phyloP scores from a whole-genome alignment of 2,888 invertebrate genomes.

The Crocallis elinguaria region DNA sequence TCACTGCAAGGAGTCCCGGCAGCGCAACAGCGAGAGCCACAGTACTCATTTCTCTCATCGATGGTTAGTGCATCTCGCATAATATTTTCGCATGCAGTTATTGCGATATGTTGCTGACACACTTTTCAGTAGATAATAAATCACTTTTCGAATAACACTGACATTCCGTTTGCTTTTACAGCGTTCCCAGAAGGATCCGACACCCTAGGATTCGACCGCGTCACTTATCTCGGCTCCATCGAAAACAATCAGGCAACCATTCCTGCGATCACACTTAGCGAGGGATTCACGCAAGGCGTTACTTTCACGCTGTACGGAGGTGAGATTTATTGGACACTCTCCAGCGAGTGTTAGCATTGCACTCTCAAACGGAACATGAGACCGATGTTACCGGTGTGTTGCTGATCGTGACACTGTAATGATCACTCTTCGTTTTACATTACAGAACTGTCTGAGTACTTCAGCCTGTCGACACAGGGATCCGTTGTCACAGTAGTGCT shows the following conservation, averaged over 20 bases:
- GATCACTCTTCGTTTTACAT: background rate
- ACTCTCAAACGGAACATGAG: too few relatives aligned
- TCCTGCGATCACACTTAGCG: slow-evolving; percentile 38
- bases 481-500: slow-evolving; percentile 6
- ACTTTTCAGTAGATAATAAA: background rate
- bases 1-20: slow-evolving; percentile 40
- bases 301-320: slow-evolving; percentile 44
- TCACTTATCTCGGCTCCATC: slow-evolving; percentile 42
- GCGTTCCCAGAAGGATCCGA: slow-evolving; percentile 6
- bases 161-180: too few relatives aligned
- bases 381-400: too few relatives aligned
- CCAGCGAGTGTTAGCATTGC: too few relatives aligned
- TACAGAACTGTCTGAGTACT: slow-evolving; percentile 17
- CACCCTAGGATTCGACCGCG: slow-evolving; percentile 39
- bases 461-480: slow-evolving; percentile 5
- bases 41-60: slow-evolving; percentile 37
- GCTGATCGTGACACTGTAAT: background rate
- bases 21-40: slow-evolving; percentile 36
- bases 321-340: too few relatives aligned
- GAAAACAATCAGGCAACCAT: slow-evolving; percentile 29
- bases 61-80: slow-evolving; percentile 24
- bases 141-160: too few relatives aligned
- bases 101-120: too few relatives aligned
- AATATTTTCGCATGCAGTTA: background rate
- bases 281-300: slow-evolving; percentile 42